Base-by-base conservation (phyloP, 2,797 vertebrate genomes). In the Rhinatrema bivittatum region DNA sequence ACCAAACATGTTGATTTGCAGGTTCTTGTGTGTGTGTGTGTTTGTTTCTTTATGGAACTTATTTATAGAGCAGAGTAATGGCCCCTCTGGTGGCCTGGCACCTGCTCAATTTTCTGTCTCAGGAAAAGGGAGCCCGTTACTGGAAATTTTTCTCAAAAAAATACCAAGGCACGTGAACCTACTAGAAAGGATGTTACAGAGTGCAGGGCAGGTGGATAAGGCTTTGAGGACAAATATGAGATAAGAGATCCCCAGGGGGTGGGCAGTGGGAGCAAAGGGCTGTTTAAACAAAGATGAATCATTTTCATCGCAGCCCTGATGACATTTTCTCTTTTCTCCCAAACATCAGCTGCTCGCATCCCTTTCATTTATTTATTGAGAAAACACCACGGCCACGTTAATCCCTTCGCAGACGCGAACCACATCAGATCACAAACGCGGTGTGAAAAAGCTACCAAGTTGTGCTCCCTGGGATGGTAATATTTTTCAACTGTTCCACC, bases 61-160 rank as follows among this genome's bases (percentile, higher is more conserved):
- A 83, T 80, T 86, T 85, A 85, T 84, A 78, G 78, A 78, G 61
- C 69, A 76, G 74, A 74, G 78, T 73, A 85, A 81, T 78, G 70
- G 77, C 73, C 69, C 68, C 75, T 73, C 79, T 67, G 73, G 77
- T 73, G 80, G 64, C 43, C 46, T 85, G 79, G 84, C 80, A 85
- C 74, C 75, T 77, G 74, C 66, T 78, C 74, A 85, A 91, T 84
- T 91, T 90, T 91, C 87, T 91, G 87, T 87, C 87, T 76, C 58
- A 86, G 83, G 71, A n/a, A 85, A 89, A 92, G 87, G 61, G 79
- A 91, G 90, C 87, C 81, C 84, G 87, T 89, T 81, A 78, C 84
- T 81, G 76, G 87, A 87, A 86, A 85, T 85, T 85, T 88, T 82
- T 76, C 88, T 87, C 85, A 84, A 87, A 76, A 87, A 76, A 91